Percentiles rank a stretch among this genome's conserved stretches.
Evolutionary conservation across 1,140 invertebrate genomes (phyloP).

Genomic region (Acromyrmex heyeri): DNA sequence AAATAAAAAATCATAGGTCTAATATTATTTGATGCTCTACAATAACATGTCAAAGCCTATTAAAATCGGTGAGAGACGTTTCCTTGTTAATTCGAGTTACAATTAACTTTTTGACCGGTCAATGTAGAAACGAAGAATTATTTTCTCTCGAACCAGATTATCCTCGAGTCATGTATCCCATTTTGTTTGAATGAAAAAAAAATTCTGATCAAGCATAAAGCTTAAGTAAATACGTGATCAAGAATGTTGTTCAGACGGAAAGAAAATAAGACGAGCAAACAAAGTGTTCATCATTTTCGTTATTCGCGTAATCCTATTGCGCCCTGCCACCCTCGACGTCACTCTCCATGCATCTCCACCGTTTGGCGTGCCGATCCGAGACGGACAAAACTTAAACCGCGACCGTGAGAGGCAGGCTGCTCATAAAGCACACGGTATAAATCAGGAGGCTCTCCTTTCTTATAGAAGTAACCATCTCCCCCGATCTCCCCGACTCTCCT

Average conservation of each 20-base stretch:
- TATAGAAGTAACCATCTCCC: conserved; percentile 68
- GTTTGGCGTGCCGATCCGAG: conserved; percentile 67
- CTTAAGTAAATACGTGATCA: not conserved
- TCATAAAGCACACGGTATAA: conserved; percentile 82
- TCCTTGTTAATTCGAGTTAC: not conserved
- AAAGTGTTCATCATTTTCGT: conserved; percentile 39
- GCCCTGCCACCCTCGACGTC: conserved; percentile 33
- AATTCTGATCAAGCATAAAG: not conserved
- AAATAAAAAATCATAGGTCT: too few species aligned
- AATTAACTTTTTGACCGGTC: not conserved
- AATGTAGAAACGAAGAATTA: not conserved
- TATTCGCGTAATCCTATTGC: conserved; percentile 38
- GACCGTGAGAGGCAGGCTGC: conserved; percentile 73
- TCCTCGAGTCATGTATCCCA: conserved; percentile 3
- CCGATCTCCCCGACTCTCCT: conserved; percentile 69
- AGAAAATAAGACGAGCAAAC: not conserved
- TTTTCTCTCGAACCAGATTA: not conserved
- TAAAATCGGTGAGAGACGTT: too few species aligned
- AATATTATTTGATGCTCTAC: too few species aligned
- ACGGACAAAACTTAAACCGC: conserved; percentile 76
- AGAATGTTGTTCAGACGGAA: not conserved
- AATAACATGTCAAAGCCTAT: too few species aligned
- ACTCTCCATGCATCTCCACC: conserved; percentile 5
- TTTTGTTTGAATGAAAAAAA: not conserved
- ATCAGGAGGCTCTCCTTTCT: conserved; percentile 79